Base-by-base conservation (phyloP, 2,113 vertebrate genomes). In the Verasper variegatus region DNA sequence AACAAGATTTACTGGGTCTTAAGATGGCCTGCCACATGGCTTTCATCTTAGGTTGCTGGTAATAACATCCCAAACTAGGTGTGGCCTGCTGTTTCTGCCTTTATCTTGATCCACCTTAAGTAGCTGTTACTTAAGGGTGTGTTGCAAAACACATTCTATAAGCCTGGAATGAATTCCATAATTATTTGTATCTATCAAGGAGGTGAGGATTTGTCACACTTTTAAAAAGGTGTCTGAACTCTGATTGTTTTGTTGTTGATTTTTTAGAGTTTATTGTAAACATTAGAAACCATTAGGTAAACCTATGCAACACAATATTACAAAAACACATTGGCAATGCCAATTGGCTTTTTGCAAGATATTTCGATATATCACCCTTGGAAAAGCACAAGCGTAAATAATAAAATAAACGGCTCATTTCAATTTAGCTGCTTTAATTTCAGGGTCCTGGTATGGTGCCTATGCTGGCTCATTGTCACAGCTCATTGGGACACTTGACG, bases 11-110 rank as follows among this genome's bases (percentile, higher is more conserved):
- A n/a, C 6, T 35, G 1, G 14, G 55, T 66, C 26, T 56, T 61
- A 47, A 23, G 4, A 27, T 10, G 10, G 40, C 15, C 37, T 68
- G 63, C 31, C 21, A 42, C n/a, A 55, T 24, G 56, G 62, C 52
- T 68, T 74, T 80, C 23, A 56, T 61, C 9, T 14, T 24, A 57
- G 17, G n/a, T 65, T 74, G 26, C 23, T 18, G 7, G 49, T 5
- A 26, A 13, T 17, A 24, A 18, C 21, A 72, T n/a, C 1, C 52
- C 61, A 58, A 75, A 60, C 21, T 51, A 74, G 80, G 69, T 59
- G 82, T 78, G 67, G 65, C 61, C 27, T n/a, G 2, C 14, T 47
- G 21, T 78, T 45, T 58, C 20, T 47, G 35, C 9, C 4, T 60
- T 54, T 1, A 40, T 60, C 14, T 24, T 17, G 49, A 31, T 64